A percentile compares a stretch with the other conserved stretches of the same genome.
phyloP scores from a whole-genome alignment of 2,888 invertebrate genomes.

The Laothoe populi region DNA sequence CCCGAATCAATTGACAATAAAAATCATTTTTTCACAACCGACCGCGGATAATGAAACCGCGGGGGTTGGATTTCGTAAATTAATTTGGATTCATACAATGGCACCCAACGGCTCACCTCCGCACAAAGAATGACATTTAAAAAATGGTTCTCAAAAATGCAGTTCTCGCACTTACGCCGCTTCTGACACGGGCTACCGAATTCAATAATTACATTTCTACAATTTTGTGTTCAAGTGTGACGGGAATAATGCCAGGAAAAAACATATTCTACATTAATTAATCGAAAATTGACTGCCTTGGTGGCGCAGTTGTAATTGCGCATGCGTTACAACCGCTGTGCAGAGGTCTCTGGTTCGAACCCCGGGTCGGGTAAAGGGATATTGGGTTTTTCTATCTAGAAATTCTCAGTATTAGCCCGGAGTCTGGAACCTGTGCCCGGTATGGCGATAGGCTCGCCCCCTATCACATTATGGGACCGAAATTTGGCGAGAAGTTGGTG shows the following conservation, averaged over 20 bases:
- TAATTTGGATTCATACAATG: slow-evolving; percentile 75
- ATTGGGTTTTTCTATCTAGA: no score
- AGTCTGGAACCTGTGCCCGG: no score
- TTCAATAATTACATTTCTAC: slow-evolving; percentile 38
- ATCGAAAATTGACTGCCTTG: background rate
- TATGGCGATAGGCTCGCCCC: no score
- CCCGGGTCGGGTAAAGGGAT: no score
- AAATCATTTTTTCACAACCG: slow-evolving; percentile 70
- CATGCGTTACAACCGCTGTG: no score
- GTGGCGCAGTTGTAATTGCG: no score
- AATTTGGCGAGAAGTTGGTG: no score
- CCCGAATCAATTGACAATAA: slow-evolving; percentile 66
- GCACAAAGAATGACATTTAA: slow-evolving; percentile 72
- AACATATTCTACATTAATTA: background rate
- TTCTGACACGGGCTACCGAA: slow-evolving; percentile 71
- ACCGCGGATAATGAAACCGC: slow-evolving; percentile 77
- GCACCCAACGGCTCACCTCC: slow-evolving; percentile 69
- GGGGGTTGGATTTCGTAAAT: slow-evolving; percentile 76
- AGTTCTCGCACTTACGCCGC: slow-evolving; percentile 52
- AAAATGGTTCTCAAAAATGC: slow-evolving; percentile 51
- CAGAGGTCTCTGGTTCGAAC: no score
- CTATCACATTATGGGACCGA: no score
- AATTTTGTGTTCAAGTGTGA: slow-evolving; percentile 25
- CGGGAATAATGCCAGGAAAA: background rate
- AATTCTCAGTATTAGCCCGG: no score